Percentiles rank a stretch among this genome's conserved stretches.
These are phyloP conservation scores for Geotria australis DNA, from an alignment of 2,797 vertebrate genomes.

Conservation along the genomic window DNA sequence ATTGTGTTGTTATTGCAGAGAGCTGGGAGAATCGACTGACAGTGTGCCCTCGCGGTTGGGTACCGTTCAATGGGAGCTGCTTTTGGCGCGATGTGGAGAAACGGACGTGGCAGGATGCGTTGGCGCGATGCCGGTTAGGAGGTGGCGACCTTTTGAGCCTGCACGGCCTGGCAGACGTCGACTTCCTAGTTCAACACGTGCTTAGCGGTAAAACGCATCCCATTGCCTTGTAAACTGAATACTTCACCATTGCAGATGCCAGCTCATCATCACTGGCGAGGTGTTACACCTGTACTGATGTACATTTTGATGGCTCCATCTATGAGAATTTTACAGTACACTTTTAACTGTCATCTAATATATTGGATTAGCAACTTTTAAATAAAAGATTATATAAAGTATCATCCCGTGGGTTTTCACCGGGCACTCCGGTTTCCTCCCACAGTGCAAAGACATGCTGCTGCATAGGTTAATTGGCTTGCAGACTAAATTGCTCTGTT, in stretches of 20 bases:
- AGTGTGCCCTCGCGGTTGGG: slow-evolving; percentile 63
- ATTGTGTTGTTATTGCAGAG: not conserved
- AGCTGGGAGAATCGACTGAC: slow-evolving; percentile 13
- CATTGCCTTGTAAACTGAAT: not conserved
- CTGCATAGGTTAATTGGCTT: no score
- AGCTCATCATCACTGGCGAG: not conserved
- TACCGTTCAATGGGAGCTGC: slow-evolving; percentile 62
- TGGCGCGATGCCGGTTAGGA: slow-evolving; percentile 41
- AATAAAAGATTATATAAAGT: no score
- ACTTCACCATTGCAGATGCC: not conserved
- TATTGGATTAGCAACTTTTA: no score
- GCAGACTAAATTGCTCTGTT: no score
- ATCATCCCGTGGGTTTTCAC: no score
- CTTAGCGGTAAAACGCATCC: slow-evolving; percentile 29
- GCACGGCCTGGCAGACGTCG: slow-evolving; percentile 55
- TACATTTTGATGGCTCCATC: no score
- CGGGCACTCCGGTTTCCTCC: no score
- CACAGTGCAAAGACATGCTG: no score
- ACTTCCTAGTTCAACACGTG: slow-evolving; percentile 48
- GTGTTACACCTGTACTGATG: no score
- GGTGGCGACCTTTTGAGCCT: slow-evolving; percentile 67
- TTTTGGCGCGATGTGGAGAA: slow-evolving; percentile 50
- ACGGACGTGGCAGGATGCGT: slow-evolving; percentile 43
- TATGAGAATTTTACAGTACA: no score
- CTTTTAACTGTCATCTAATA: no score